phyloP scores from a whole-genome alignment of 2,113 vertebrate species.

The Prionailurus viverrinus region DNA sequence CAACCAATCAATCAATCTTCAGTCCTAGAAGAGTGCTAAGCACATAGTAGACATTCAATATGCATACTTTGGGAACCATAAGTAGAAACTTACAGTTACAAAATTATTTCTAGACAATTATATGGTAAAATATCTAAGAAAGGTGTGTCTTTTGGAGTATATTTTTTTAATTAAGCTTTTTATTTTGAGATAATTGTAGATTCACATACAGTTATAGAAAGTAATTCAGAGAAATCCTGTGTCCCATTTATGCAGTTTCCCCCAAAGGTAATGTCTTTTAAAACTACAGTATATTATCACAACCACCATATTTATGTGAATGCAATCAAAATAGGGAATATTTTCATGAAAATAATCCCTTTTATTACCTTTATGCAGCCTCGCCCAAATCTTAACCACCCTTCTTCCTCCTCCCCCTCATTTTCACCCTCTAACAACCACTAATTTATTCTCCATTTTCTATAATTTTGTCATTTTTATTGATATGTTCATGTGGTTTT shows the following conservation, averaged over 20 bases:
- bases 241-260: not conserved
- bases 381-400: not conserved
- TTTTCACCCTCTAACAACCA: not conserved
- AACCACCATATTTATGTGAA: not conserved
- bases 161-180: not conserved
- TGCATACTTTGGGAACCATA: not conserved
- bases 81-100: not conserved
- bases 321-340: not conserved
- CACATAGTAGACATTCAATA: not conserved
- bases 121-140: not conserved
- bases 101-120: not conserved
- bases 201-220: not conserved
- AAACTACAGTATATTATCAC: not conserved
- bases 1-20: not conserved
- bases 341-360: not conserved
- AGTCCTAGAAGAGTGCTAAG: not conserved
- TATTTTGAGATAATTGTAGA: constrained; percentile 23
- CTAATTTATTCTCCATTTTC: not conserved
- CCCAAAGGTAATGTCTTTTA: not conserved
- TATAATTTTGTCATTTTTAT: not conserved
- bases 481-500: constrained; percentile 11
- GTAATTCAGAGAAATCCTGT: not conserved
- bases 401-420: not conserved
- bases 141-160: not conserved
- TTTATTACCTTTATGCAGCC: not conserved